Percentiles rank a stretch among this genome's conserved stretches.
Conservation (phyloP, 2,113 vertebrate genomes). For the Dipodomys ordii region DNA sequence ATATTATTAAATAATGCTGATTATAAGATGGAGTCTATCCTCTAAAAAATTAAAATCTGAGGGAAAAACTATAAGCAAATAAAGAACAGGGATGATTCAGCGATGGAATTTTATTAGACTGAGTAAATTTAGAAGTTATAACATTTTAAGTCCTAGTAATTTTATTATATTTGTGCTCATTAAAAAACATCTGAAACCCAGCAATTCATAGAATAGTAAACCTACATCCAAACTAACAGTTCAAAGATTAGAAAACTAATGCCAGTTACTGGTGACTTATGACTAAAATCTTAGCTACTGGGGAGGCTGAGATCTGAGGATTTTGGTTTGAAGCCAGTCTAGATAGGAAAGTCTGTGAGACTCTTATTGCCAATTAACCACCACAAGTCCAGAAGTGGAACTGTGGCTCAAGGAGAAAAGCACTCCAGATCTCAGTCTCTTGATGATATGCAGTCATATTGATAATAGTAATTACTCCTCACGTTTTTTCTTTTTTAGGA, state of each 20-base stretch:
- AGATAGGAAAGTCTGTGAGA: no score
- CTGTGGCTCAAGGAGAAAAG: no score
- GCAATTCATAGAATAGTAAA: not conserved
- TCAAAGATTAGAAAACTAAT: not conserved
- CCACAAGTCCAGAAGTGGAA: no score
- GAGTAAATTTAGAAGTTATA: conserved; percentile 42
- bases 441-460: no score
- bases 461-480: no score
- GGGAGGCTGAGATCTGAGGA: no score
- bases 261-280: no score
- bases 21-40: not conserved
- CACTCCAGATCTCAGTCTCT: no score
- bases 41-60: conserved; percentile 41
- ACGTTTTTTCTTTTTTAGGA: no score
- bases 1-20: conserved; percentile 4
- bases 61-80: not conserved
- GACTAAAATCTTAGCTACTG: no score
- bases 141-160: conserved; percentile 1
- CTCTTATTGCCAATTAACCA: no score
- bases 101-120: conserved; percentile 29
- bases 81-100: not conserved
- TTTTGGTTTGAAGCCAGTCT: no score
- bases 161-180: conserved; percentile 1
- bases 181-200: conserved; percentile 27
- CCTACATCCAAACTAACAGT: not conserved